These are phyloP conservation scores for Hypotaenidia okinawae DNA, from an alignment of 2,797 vertebrate species.

Conservation along the genomic window DNA sequence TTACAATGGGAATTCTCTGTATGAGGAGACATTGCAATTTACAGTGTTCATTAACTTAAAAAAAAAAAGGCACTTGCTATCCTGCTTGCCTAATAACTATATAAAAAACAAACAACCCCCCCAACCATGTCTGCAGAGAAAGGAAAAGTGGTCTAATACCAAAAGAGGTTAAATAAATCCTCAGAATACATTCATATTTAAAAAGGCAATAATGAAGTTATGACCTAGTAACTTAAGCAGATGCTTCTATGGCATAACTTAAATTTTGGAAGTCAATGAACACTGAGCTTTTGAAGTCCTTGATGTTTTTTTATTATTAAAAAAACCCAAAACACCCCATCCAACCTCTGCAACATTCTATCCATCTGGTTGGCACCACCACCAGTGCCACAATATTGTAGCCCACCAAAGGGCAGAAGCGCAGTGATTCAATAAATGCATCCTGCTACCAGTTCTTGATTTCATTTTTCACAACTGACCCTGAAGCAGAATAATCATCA, in stretches of 20 bases:
- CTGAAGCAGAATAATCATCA: constrained; percentile 18
- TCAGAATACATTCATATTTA: constrained; percentile 28
- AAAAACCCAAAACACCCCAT: background rate
- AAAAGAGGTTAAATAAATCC: constrained; percentile 1
- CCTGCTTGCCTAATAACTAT: background rate
- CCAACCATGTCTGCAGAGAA: background rate
- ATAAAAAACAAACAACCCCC: background rate
- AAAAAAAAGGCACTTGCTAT: constrained; percentile 59
- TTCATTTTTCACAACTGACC: background rate
- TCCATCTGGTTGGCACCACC: background rate
- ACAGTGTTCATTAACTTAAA: constrained; percentile 29
- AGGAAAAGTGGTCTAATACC: background rate
- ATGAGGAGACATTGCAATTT: background rate
- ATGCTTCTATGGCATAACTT: background rate
- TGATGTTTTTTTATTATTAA: background rate
- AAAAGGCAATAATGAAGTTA: background rate
- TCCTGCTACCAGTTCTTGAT: background rate
- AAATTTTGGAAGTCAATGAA: background rate
- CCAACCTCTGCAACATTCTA: background rate
- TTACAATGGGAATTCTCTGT: background rate
- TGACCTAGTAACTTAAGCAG: background rate
- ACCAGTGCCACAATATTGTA: background rate
- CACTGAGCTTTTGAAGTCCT: background rate
- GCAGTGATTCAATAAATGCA: background rate
- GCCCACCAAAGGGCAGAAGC: background rate